Evolutionary conservation across 2,113 vertebrate species (phyloP).

Genomic region (Speoplatyrhinus poulsoni): DNA sequence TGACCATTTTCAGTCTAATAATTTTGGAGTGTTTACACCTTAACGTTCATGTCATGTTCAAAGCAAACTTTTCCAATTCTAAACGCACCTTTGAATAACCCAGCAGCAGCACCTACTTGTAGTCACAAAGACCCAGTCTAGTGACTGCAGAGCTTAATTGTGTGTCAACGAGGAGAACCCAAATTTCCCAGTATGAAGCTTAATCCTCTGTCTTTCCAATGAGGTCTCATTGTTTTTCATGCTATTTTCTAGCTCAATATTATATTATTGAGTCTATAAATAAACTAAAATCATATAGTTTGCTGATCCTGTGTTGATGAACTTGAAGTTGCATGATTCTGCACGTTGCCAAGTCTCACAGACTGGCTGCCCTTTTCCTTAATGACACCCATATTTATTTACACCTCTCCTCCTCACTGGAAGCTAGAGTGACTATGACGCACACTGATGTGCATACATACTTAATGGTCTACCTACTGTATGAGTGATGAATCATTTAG

Average conservation of each 20-base stretch:
- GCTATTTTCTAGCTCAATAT: too few species aligned
- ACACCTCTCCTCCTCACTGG: slow-evolving; percentile 15
- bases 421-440: slow-evolving; percentile 4
- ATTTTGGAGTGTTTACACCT: too few species aligned
- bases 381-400: slow-evolving; percentile 14
- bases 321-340: slow-evolving; percentile 21
- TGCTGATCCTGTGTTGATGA: slow-evolving; percentile 18
- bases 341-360: slow-evolving; percentile 18
- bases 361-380: background rate
- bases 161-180: slow-evolving; percentile 8
- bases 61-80: too few species aligned
- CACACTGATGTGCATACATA: slow-evolving; percentile 23
- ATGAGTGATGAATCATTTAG: slow-evolving; percentile 17
- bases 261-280: too few species aligned
- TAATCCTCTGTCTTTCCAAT: too few species aligned
- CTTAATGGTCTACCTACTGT: background rate
- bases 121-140: slow-evolving; percentile 27
- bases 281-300: background rate
- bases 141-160: slow-evolving; percentile 18
- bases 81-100: background rate
- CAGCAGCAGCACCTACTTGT: slow-evolving; percentile 13
- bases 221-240: too few species aligned
- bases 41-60: too few species aligned
- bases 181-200: too few species aligned
- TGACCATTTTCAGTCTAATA: too few species aligned